phyloP scores from a whole-genome alignment of 2,888 invertebrate genomes.

The Keiferia lycopersicella region DNA sequence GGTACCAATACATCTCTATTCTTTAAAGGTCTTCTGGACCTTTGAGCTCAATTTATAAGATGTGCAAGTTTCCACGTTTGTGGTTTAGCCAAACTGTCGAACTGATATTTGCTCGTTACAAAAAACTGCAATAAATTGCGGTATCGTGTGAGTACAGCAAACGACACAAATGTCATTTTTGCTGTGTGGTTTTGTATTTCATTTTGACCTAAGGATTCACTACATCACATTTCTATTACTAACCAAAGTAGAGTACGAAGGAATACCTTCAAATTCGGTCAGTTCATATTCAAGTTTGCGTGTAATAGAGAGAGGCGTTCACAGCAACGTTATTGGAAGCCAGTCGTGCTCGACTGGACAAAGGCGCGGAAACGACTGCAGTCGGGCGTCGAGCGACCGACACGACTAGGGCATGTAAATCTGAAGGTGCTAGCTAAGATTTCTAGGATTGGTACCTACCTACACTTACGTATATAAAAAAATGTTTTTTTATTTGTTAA shows the following conservation, averaged over 20 bases:
- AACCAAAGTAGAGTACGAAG: too few relatives aligned
- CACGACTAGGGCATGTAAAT: not conserved
- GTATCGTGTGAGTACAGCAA: not conserved
- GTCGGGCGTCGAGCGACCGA: not conserved
- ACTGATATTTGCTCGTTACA: too few relatives aligned
- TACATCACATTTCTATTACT: too few relatives aligned
- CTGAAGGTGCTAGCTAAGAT: too few relatives aligned
- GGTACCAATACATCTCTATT: not conserved
- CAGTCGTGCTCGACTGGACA: constrained; percentile 1
- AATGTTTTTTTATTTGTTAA: too few relatives aligned
- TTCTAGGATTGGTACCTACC: too few relatives aligned
- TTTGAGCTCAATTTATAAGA: constrained; percentile 3
- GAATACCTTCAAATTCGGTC: too few relatives aligned
- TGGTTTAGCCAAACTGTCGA: too few relatives aligned
- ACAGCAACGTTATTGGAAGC: constrained; percentile 4
- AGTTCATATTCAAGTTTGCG: not conserved
- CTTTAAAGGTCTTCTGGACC: not conserved
- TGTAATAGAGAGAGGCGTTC: not conserved
- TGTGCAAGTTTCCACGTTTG: too few relatives aligned
- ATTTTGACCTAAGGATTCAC: not conserved
- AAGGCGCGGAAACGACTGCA: constrained; percentile 2
- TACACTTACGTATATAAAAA: too few relatives aligned
- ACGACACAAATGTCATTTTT: not conserved
- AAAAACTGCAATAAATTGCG: too few relatives aligned
- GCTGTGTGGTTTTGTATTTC: not conserved